Evolutionary conservation across 2,113 vertebrate species (phyloP), one percentile per base, ranked within the genome.

Genomic region (Rana temporaria): DNA sequence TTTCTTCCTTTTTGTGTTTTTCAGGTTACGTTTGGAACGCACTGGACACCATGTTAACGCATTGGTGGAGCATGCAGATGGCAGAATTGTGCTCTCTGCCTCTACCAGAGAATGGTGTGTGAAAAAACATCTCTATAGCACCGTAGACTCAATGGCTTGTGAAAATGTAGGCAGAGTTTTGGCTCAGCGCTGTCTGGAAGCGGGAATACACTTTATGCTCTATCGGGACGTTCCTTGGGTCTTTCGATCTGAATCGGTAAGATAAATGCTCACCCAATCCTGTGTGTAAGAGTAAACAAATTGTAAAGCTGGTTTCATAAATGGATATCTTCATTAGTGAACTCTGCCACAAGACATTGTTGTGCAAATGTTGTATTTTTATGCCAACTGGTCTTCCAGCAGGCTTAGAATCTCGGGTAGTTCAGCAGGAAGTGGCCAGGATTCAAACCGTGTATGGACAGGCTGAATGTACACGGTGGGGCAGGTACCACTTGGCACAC

Each of bases 101-200:
- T 98, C 97, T 0, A 99, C 97, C 5, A 93, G 87, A 5, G 98
- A 99, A 84, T 99, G 97, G 98, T 95, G 96, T 0, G 69, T 99
- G 86, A 99, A 96, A 80, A 94, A 87, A 82, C 92, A 98, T 85
- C 90, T 99, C 5, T 85, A 92, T 20, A 95, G 94, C 56, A 97
- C 96, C 4, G 88, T 20, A 18, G 94, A 93, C 0, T 95, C 95
- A 48, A 85, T 92, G 0, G 97, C 98, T 0, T 95, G 95, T 85
- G 95, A 92, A 81, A 97, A 94, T 9, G 86, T 98, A 0, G 98
- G 97, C 1, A 93, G 94, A 0, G 94, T 98, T 22, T 86, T 99
- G 88, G 96, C 97, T 0, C 90, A 92, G 59, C 92, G 97, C 22
- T 99, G 98, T 83, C 83, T 91, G 26, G 94, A 96, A 87, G 96